phyloP scores from a whole-genome alignment of 2,797 vertebrate species.

The Sciaenops ocellatus region DNA sequence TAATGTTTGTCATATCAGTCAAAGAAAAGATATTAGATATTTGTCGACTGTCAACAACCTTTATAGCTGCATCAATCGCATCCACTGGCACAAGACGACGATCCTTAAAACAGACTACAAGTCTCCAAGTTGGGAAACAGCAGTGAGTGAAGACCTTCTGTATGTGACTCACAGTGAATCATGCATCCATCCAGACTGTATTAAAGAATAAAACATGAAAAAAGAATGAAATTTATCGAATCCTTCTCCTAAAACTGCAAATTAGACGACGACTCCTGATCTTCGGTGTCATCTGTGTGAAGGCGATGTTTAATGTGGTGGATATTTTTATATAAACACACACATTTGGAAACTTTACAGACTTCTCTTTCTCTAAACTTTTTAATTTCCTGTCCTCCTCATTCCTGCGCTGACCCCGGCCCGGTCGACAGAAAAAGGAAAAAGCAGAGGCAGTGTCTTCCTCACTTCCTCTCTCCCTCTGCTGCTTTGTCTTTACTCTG shows the following conservation, averaged over 20 bases:
- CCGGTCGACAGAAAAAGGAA: not conserved
- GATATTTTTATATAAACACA: not conserved
- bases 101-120: not conserved
- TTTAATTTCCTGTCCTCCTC: slow-evolving; percentile 43
- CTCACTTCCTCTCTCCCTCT: not conserved
- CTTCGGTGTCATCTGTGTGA: too few species aligned
- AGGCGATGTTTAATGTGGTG: not conserved
- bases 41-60: too few species aligned
- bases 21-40: too few species aligned
- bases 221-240: not conserved
- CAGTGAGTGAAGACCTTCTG: not conserved
- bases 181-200: not conserved
- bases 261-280: too few species aligned
- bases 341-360: slow-evolving; percentile 19
- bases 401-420: not conserved
- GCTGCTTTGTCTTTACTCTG: slow-evolving; percentile 54
- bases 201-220: not conserved
- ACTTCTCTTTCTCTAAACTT: slow-evolving; percentile 35
- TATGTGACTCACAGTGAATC: not conserved
- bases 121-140: not conserved
- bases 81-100: not conserved
- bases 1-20: not conserved
- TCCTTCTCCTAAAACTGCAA: not conserved
- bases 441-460: not conserved
- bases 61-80: not conserved